Evolutionary conservation across 2,888 invertebrate genomes (phyloP), one percentile per base, ranked within the genome.

Genomic region (Cryptocheilus praepositus): DNA sequence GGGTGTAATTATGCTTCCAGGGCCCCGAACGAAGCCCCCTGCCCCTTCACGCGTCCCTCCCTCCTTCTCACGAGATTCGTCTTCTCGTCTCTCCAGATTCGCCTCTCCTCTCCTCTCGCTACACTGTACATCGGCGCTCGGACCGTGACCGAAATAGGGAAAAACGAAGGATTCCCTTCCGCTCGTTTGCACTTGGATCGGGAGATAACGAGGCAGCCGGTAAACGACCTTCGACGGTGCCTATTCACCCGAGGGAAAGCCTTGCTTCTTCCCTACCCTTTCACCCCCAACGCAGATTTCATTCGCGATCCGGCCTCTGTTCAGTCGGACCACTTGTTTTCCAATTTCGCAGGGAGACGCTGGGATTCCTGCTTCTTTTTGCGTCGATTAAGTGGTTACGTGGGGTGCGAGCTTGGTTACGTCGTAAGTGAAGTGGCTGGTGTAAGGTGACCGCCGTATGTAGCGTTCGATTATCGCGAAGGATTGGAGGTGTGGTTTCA

Each of bases 151-250:
- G 64, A 75, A 77, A 74, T 67, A 77, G 67, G 68, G 78, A 77
- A 77, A 77, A 79, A 75, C 69, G 70, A 81, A 71, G 54, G 69
- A 71, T 69, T 68, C 68, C 67, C 73, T 77, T 76, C 73, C 77
- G 75, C 73, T 77, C 74, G 77, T 80, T 81, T 75, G 76, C 80
- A 79, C 76, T 70, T 70, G 77, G 69, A 81, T 79, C 70, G 51
- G 21, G 65, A 71, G 73, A 75, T 80, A 81, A 81, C 80, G 73
- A 81, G 80, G 56, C 74, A 64, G 68, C 66, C 71, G 76, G 67
- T 76, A 71, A 81, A 76, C 74, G 76, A 73, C 70, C 76, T 72
- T 70, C 69, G 71, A 77, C 61, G 22, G 49, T 43, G 45, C 55
- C 57, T 51, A 46, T 56, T 65, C 56, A 18, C 21, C 49, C 51